Evolutionary conservation across 92 coral and sea anemone species (phyloP).

Genomic region (Hydrozoanthus gracilis): DNA sequence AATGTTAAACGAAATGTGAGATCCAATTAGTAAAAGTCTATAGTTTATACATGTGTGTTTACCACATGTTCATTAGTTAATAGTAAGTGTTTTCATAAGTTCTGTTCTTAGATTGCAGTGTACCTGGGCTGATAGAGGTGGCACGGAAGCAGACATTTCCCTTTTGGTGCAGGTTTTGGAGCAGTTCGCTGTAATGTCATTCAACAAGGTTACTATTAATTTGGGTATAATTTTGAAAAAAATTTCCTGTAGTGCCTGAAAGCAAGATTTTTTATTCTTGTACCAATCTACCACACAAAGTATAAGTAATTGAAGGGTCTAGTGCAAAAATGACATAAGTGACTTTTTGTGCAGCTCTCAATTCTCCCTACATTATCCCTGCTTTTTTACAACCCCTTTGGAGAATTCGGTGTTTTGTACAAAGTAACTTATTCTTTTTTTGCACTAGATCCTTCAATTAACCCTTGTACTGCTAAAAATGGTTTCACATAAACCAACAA

Average conservation of each 20-base stretch:
- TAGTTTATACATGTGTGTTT: neutral
- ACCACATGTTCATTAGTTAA: neutral
- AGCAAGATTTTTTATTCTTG: neutral
- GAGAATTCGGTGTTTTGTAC: no score
- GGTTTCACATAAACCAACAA: neutral
- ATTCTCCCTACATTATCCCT: no score
- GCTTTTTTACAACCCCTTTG: no score
- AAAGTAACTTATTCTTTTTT: no score
- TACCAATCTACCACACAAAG: neutral
- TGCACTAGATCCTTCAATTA: no score
- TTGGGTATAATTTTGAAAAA: neutral
- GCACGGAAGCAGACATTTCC: constrained; percentile 5
- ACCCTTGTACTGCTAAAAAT: neutral
- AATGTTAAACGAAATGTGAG: neutral
- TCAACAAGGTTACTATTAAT: neutral
- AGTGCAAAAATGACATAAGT: no score
- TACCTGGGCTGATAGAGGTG: constrained; percentile 1
- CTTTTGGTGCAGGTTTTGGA: constrained; percentile 7
- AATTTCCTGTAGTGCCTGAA: neutral
- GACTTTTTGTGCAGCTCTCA: no score
- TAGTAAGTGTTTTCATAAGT: neutral
- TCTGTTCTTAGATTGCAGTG: constrained; percentile 14
- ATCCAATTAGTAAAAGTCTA: no score
- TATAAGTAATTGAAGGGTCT: no score
- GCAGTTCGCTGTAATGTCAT: constrained; percentile 4